Conservation (phyloP, 2,797 vertebrate genomes). For the Poliocrania exsul region DNA sequence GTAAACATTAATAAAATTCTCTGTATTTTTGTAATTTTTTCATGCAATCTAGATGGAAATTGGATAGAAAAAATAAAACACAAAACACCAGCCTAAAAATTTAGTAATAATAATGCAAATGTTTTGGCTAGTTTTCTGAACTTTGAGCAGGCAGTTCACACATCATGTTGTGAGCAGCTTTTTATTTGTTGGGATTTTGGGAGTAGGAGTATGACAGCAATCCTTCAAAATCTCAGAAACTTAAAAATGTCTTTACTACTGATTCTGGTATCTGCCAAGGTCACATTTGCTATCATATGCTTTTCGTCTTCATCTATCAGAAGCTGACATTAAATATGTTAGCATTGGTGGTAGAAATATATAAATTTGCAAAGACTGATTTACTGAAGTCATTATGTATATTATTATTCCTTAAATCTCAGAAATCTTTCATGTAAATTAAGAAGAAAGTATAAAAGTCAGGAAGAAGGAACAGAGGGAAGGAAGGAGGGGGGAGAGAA, state of each 20-base stretch:
- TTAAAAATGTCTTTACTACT: not conserved
- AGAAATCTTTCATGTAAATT: not conserved
- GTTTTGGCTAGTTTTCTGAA: not conserved
- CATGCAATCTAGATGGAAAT: not conserved
- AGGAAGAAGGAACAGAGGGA: not conserved
- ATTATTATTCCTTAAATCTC: not conserved
- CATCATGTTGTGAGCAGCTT: not conserved
- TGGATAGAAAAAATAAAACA: not conserved
- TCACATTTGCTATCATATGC: rapidly evolving
- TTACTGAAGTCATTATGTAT: not conserved
- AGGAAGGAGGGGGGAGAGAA: not conserved
- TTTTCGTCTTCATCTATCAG: not conserved
- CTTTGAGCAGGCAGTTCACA: not conserved
- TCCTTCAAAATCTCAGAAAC: not conserved
- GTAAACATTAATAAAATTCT: not conserved
- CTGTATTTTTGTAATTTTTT: not conserved
- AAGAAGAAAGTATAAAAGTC: not conserved
- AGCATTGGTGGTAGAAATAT: not conserved
- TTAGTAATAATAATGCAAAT: not conserved
- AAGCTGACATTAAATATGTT: not conserved
- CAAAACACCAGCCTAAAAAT: not conserved
- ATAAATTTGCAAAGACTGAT: not conserved
- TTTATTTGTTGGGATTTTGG: not conserved
- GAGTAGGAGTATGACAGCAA: not conserved
- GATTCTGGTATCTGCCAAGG: not conserved